Evolutionary conservation across 2,888 invertebrate genomes (phyloP).

Genomic region (Rhagium mordax): DNA sequence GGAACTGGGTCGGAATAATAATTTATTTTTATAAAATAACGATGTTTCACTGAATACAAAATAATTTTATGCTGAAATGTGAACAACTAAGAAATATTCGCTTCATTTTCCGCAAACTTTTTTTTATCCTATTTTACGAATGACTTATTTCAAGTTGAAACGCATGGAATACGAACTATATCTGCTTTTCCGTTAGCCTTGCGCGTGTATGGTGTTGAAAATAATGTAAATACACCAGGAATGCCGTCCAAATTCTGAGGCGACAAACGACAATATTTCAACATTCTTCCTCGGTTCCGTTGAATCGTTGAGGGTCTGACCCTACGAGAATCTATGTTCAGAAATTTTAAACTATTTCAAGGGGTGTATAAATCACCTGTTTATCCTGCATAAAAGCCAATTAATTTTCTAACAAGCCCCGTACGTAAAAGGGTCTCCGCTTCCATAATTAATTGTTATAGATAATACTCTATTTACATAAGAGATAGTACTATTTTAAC

Average conservation of each 20-base stretch:
- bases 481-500: constrained; percentile 39
- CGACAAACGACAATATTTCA: constrained; percentile 4
- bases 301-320: constrained; percentile 1
- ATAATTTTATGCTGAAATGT: too few species aligned
- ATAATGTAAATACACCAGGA: not conserved
- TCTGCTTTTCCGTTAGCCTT: too few species aligned
- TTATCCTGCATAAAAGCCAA: constrained; percentile 20
- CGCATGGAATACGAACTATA: too few species aligned
- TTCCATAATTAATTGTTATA: constrained; percentile 46
- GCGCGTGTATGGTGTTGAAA: not conserved
- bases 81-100: too few species aligned
- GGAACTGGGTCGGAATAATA: too few species aligned
- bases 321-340: constrained; percentile 22
- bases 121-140: too few species aligned
- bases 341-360: constrained; percentile 38
- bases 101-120: too few species aligned
- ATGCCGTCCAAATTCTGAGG: not conserved
- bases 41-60: too few species aligned
- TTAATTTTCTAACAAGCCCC: constrained; percentile 23
- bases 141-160: too few species aligned
- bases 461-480: constrained; percentile 49
- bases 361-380: constrained; percentile 39
- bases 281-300: constrained; percentile 2
- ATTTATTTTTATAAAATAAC: too few species aligned
- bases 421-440: constrained; percentile 4